A percentile compares a stretch with the other conserved stretches of the same genome.
phyloP scores from a whole-genome alignment of 2,113 vertebrate genomes.

The Muntiacus muntjak region DNA sequence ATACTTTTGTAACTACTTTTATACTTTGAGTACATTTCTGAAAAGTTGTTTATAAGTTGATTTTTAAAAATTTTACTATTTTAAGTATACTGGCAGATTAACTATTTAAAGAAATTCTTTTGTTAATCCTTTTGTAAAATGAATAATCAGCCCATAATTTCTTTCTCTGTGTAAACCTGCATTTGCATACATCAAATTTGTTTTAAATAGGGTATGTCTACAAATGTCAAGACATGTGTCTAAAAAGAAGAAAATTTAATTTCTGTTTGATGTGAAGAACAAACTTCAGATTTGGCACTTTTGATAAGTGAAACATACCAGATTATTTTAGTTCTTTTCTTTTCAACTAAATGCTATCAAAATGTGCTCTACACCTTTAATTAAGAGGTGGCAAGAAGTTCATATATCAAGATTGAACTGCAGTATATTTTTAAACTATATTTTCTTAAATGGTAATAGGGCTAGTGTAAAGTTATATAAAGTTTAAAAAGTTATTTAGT shows the following conservation, averaged over 20 bases:
- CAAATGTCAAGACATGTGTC: slow-evolving; percentile 5
- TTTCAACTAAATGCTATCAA: slow-evolving; percentile 13
- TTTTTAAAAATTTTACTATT: neutral
- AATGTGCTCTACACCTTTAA: slow-evolving; percentile 16
- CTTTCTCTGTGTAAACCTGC: slow-evolving; percentile 37
- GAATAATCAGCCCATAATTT: slow-evolving; percentile 42
- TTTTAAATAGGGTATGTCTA: slow-evolving; percentile 32
- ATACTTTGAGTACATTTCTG: neutral
- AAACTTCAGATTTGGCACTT: slow-evolving; percentile 34
- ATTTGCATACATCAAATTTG: slow-evolving; percentile 48
- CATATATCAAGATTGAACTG: neutral
- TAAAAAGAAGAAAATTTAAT: slow-evolving; percentile 53
- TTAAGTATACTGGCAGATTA: slow-evolving; percentile 5
- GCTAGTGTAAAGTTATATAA: neutral
- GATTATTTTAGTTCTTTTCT: slow-evolving; percentile 38
- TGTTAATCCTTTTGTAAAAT: slow-evolving; percentile 36
- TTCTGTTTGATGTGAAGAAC: slow-evolving; percentile 44
- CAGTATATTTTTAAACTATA: neutral
- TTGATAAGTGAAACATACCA: slow-evolving; percentile 3
- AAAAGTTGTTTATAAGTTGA: slow-evolving; percentile 17
- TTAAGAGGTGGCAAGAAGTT: slow-evolving; percentile 12
- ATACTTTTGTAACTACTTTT: slow-evolving; percentile 7
- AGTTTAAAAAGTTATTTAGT: slow-evolving; percentile 22
- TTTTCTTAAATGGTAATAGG: slow-evolving; percentile 23
- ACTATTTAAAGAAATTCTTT: slow-evolving; percentile 32